Evolutionary conservation across 2,797 vertebrate genomes (phyloP).

Genomic region (Anolis apletophallus): DNA sequence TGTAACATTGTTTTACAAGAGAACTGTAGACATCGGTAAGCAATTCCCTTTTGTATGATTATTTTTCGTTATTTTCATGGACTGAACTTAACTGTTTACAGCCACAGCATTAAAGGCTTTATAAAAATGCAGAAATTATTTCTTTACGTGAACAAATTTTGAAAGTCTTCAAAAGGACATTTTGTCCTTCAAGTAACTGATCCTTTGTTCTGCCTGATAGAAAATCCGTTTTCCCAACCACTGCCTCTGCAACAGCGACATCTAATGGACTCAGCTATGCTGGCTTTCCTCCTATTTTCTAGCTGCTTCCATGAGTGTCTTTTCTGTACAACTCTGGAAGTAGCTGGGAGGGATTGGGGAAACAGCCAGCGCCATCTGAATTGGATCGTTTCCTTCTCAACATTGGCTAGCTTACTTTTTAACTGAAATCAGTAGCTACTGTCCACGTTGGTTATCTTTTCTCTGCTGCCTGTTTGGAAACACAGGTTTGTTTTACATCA

Average conservation of each 20-base stretch:
- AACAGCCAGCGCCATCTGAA: not conserved
- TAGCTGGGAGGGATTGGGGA: not conserved
- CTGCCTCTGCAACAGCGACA: rapidly evolving
- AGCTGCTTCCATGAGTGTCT: constrained; percentile 13
- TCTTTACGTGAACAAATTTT: not conserved
- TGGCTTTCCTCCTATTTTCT: not conserved
- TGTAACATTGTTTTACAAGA: not conserved
- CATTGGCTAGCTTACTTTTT: not conserved
- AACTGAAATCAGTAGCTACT: constrained; percentile 10
- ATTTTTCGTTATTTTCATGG: not conserved
- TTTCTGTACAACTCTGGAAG: not conserved
- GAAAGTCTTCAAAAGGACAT: too few relatives aligned
- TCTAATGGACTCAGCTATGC: rapidly evolving
- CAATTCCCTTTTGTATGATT: not conserved
- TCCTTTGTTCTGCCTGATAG: not conserved
- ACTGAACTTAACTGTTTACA: not conserved
- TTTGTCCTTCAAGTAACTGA: not conserved
- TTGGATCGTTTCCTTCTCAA: not conserved
- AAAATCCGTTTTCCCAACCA: not conserved
- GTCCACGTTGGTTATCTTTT: too few relatives aligned
- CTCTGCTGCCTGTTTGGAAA: not conserved
- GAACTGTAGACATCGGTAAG: too few relatives aligned
- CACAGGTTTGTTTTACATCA: not conserved
- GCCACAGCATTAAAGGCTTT: not conserved
- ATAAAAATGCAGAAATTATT: not conserved